A percentile compares a stretch with the other conserved stretches of the same genome.
Evolutionary conservation across 2,888 invertebrate genomes (phyloP).

Genomic region (Lasius fuliginosus): DNA sequence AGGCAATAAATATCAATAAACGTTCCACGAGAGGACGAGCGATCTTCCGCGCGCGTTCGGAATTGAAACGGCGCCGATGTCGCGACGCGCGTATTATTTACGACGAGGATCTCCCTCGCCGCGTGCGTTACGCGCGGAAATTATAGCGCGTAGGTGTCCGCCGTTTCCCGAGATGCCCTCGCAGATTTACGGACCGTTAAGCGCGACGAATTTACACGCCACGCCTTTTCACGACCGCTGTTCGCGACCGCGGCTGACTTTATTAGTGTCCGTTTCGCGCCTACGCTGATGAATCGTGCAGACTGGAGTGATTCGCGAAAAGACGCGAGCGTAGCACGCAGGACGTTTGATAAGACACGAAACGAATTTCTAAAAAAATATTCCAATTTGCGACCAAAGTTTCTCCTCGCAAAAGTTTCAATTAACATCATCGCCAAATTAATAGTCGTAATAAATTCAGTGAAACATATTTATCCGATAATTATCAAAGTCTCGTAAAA

Average conservation of each 20-base stretch:
- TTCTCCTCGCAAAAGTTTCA: neutral
- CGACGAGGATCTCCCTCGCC: slow-evolving; percentile 47
- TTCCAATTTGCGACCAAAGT: neutral
- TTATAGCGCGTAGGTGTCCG: slow-evolving; percentile 70
- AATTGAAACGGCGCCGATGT: slow-evolving; percentile 53
- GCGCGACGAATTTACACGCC: slow-evolving; percentile 69
- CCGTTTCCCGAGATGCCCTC: slow-evolving; percentile 65
- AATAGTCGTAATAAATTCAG: neutral
- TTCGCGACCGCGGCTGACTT: slow-evolving; percentile 59
- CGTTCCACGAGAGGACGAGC: slow-evolving; percentile 5
- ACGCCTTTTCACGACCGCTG: slow-evolving; percentile 62
- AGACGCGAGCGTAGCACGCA: neutral
- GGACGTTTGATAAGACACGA: neutral
- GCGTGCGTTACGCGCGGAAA: slow-evolving; percentile 66
- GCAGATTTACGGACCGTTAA: slow-evolving; percentile 76
- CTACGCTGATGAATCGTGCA: slow-evolving; percentile 54
- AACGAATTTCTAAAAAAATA: neutral
- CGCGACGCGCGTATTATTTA: slow-evolving; percentile 63
- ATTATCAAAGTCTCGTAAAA: neutral
- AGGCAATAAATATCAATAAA: slow-evolving; percentile 50
- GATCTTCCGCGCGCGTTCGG: slow-evolving; percentile 27
- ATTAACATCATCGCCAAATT: neutral
- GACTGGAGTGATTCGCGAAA: neutral
- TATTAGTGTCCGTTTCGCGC: slow-evolving; percentile 65
- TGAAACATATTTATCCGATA: neutral